Base-by-base conservation (phyloP, 2,113 vertebrate genomes). In the Coturnix japonica region DNA sequence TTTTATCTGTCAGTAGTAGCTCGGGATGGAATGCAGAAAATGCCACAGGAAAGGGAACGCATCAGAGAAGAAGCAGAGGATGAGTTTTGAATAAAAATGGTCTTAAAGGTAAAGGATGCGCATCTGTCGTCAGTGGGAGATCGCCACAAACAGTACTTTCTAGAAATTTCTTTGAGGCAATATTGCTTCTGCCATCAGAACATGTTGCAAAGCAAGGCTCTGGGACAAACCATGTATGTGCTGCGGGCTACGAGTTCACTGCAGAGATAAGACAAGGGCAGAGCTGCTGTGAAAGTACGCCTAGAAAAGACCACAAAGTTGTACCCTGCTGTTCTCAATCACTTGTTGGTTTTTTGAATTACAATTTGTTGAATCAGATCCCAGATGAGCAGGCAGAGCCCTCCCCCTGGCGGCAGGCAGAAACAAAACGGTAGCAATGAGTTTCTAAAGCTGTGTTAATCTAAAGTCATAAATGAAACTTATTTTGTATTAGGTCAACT, bases 401-500 rank as follows among this genome's bases (percentile, higher is more conserved):
- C 77, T 91, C 95, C 96, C 93, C 84, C 95, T 94, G 72, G 90
- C 95, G 96, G 96, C 51, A 90, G 87, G 44, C 54, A 35, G 37
- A 82, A 65, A 88, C 51, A 85, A 11, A 65, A 44, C 33, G 8
- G 9, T 2, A 70, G 26, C 31, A 69, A 30, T 18, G 16, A 22
- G 31, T 61, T 89, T 72, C 44, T 56, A 63, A 1, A 74, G 35
- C 64, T 20, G 6, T 3, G 9, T 57, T 41, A 44, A 19, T 44
- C 44, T 73, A 54, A 77, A 56, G 35, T 25, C 80, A 23, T 23
- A 59, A 54, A 85, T 39, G 6, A 85, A 93, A 76, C 54, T 46
- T 79, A 11, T 41, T 49, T 83, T 81, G 82, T 56, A 87, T 82
- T 89, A 89, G 46, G 54, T 82, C 72, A 73, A 16, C 31, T 35